Base-by-base conservation (phyloP, 2,888 invertebrate species). In the Harpalus rubripes region DNA sequence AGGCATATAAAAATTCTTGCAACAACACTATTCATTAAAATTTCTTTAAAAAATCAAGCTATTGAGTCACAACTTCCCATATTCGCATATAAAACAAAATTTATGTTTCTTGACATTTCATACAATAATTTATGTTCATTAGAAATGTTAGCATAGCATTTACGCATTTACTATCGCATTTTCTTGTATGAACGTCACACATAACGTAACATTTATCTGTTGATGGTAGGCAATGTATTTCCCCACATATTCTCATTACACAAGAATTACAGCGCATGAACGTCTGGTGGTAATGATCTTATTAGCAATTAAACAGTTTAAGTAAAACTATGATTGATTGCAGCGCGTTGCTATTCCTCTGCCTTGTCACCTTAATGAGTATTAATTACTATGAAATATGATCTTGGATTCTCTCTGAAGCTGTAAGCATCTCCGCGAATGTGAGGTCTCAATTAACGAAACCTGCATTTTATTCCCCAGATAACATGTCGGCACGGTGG, bases 311-410 rank as follows among this genome's bases (percentile, higher is more conserved):
- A 82, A 81, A 68, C 76, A 26, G 76, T 52, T 81, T 56, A 72
- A 56, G 82, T 72, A 82, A 72, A 82, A 68, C 58, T 63, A 58
- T 82, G 82, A 82, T 82, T 82, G 82, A 82, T 82, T 39, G 32
- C 12, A 59, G 10, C 80, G 80, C 4, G 80, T 80, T 39, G 68
- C 68, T 12, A 68, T 32, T 39, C 26, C 15, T 63, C 41, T 26
- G 63, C 68, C 32, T 68, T 82, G 82, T 82, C 82, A 72, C 74
- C 32, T 16, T 82, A 82, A 82, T 82, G 82, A 82, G 82, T 72
- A 82, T 74, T 83, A 83, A 83, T 83, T 83, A 58, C 59, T 76
- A 74, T 83, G 41, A 76, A 82, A 58, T 82, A 76, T 83, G 44
- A 81, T 81, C 65, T 65, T 8, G 81, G 63, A 81, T 56, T 68